Percentiles rank a stretch among this genome's conserved stretches.
Conservation (phyloP, 2,113 vertebrate genomes). For the Lagenorhynchus albirostris region DNA sequence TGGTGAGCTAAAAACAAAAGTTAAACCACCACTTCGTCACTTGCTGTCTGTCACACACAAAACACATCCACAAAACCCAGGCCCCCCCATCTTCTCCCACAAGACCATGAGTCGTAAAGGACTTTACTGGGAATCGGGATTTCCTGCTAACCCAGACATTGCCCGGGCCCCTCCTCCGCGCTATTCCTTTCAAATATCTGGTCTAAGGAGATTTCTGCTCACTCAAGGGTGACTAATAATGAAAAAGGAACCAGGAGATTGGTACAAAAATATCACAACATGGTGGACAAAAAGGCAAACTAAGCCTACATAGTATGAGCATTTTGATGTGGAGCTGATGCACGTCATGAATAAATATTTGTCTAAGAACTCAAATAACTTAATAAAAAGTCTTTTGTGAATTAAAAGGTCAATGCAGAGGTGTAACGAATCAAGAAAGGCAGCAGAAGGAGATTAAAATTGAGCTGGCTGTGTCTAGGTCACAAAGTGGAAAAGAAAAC, state of each 20-base stretch:
- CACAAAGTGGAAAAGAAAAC: neutral
- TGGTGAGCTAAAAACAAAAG: neutral
- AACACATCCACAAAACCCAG: neutral
- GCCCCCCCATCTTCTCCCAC: neutral
- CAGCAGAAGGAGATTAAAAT: neutral
- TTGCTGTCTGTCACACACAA: neutral
- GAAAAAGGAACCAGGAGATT: neutral
- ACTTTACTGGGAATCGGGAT: neutral
- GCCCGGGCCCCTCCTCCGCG: neutral
- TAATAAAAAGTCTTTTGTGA: neutral
- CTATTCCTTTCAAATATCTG: neutral
- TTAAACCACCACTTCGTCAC: neutral
- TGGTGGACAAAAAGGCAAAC: neutral
- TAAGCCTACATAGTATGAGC: neutral
- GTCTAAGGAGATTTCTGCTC: neutral
- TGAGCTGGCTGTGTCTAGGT: conserved; percentile 4
- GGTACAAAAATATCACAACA: neutral
- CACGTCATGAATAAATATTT: conserved; percentile 44
- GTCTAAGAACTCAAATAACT: conserved; percentile 20
- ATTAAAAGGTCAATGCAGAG: neutral
- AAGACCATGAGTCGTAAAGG: neutral
- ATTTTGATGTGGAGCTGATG: neutral
- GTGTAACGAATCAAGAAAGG: neutral
- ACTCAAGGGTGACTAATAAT: conserved; percentile 17
- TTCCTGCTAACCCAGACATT: neutral